Conservation (phyloP, 2,113 vertebrate species). For the Phrynosoma blainvillii region DNA sequence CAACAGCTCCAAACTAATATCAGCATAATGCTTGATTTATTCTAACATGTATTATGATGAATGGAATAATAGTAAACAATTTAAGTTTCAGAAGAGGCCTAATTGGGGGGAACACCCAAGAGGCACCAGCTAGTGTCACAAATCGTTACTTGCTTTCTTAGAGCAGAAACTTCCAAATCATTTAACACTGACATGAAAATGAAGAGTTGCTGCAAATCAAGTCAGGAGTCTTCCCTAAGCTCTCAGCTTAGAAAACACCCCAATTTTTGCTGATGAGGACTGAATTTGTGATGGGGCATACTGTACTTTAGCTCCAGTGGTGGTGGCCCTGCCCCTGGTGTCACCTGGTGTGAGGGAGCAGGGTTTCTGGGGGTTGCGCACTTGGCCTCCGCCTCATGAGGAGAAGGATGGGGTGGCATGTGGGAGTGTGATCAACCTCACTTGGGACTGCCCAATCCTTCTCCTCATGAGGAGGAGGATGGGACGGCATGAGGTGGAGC, state of each 20-base stretch:
- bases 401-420: no score
- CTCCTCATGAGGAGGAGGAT: no score
- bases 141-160: not conserved
- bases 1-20: not conserved
- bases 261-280: not conserved
- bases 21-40: not conserved
- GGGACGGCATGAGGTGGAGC: no score
- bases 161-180: not conserved
- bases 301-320: not conserved
- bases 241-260: not conserved
- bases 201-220: not conserved
- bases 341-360: no score
- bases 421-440: no score
- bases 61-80: not conserved
- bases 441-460: no score
- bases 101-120: not conserved
- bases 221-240: constrained; percentile 3
- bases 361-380: no score
- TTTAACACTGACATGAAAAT: no score
- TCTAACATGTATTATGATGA: not conserved
- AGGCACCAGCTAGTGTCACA: not conserved
- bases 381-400: no score
- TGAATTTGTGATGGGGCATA: not conserved
- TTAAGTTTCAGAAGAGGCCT: not conserved
- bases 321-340: no score